Conservation (phyloP, 2,888 invertebrate species). For the Cheilosia impressa region DNA sequence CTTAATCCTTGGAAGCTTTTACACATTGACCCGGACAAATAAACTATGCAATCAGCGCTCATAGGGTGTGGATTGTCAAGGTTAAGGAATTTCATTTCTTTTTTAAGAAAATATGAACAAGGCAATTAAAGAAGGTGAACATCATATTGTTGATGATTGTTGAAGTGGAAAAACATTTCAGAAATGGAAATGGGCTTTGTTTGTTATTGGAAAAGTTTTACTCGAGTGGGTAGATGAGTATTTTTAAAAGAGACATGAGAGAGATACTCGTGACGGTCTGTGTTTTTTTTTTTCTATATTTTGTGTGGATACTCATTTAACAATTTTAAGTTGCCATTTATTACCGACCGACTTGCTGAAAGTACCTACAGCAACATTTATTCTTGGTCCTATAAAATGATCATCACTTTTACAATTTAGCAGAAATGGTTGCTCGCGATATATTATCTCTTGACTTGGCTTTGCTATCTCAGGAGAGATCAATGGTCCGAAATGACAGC, state of each 20-base stretch:
- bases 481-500: too few relatives aligned
- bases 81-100: slow-evolving; percentile 17
- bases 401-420: too few relatives aligned
- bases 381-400: too few relatives aligned
- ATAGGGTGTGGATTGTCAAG: not conserved
- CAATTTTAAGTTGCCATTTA: too few relatives aligned
- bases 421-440: too few relatives aligned
- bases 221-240: slow-evolving; percentile 14
- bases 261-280: not conserved
- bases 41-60: not conserved
- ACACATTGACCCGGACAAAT: not conserved
- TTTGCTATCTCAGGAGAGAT: too few relatives aligned
- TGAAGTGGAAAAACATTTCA: not conserved
- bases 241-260: slow-evolving; percentile 7
- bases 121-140: slow-evolving; percentile 27
- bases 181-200: not conserved
- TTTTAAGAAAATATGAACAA: not conserved
- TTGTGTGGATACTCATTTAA: not conserved
- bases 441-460: too few relatives aligned
- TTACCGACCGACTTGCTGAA: too few relatives aligned
- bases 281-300: not conserved
- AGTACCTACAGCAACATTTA: too few relatives aligned
- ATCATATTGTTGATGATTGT: slow-evolving; percentile 13
- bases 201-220: slow-evolving; percentile 24
- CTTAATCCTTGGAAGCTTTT: not conserved